Evolutionary conservation across 1,140 invertebrate genomes (phyloP).

Genomic region (Adoxophyes honmai): DNA sequence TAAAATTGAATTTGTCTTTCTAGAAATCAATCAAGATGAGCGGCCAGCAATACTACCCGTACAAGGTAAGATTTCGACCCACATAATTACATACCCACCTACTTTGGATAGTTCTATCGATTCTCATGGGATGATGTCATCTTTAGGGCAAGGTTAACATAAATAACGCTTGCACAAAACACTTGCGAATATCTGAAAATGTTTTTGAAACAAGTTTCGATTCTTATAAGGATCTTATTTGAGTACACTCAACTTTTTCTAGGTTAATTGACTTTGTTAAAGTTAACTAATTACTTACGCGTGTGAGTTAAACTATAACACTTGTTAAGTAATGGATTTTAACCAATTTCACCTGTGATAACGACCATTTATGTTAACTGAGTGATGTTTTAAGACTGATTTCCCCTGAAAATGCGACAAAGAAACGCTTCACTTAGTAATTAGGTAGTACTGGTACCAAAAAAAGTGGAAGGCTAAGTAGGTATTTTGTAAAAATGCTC

Average conservation of each 20-base stretch:
- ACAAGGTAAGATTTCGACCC: constrained; percentile 74
- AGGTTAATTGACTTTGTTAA: constrained; percentile 2
- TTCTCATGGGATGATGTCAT: constrained; percentile 72
- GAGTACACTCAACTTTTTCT: background rate
- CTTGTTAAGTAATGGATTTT: no score
- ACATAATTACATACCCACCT: constrained; percentile 37
- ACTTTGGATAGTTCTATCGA: constrained; percentile 40
- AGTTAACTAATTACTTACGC: background rate
- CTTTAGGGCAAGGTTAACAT: constrained; percentile 50
- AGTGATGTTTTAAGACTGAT: background rate
- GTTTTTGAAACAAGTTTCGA: background rate
- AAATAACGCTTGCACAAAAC: background rate
- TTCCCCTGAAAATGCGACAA: no score
- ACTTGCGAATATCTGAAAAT: no score
- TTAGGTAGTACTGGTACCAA: no score
- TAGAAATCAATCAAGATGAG: constrained; percentile 67
- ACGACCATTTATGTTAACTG: background rate
- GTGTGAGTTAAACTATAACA: background rate
- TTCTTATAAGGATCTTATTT: background rate
- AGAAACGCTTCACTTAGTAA: no score
- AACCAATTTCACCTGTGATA: background rate
- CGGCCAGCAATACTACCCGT: constrained; percentile 75
- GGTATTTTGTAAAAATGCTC: no score
- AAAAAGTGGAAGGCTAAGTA: no score
- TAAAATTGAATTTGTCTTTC: constrained; percentile 38